Percentiles rank a stretch among this genome's conserved stretches.
Evolutionary conservation across 2,888 invertebrate species (phyloP).

Genomic region (Bellardia bayeri): DNA sequence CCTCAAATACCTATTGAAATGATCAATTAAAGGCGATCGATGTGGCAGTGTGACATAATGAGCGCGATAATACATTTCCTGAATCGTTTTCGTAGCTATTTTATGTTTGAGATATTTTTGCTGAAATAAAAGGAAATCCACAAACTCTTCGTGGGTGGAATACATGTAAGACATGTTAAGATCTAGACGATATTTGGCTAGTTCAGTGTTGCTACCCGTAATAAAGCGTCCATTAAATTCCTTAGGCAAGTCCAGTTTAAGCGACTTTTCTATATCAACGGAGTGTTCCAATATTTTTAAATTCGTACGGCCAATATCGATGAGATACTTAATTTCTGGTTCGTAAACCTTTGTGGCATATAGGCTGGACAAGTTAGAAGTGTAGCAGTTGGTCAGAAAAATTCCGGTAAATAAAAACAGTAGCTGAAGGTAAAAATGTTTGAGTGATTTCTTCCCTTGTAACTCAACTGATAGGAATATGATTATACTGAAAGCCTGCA

Average conservation of each 20-base stretch:
- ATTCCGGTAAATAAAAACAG: slow-evolving; percentile 47
- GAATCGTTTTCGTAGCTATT: slow-evolving; percentile 72
- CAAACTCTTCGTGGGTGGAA: slow-evolving; percentile 73
- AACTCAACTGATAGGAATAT: slow-evolving; percentile 22
- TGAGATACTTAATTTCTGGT: not conserved
- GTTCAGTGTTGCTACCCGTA: slow-evolving; percentile 61
- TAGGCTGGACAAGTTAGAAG: slow-evolving; percentile 33
- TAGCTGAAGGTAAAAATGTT: slow-evolving; percentile 17
- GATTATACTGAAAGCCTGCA: slow-evolving; percentile 23
- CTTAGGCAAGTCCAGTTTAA: not conserved
- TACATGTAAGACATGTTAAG: slow-evolving; percentile 75
- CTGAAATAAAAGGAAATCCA: slow-evolving; percentile 76
- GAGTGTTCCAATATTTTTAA: slow-evolving; percentile 21
- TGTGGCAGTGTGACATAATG: slow-evolving; percentile 75
- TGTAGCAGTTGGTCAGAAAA: slow-evolving; percentile 50
- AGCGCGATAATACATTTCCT: slow-evolving; percentile 75
- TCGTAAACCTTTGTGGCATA: slow-evolving; percentile 41
- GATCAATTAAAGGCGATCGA: slow-evolving; percentile 68
- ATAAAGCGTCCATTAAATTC: slow-evolving; percentile 74
- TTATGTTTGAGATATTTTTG: slow-evolving; percentile 76
- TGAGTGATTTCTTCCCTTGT: not conserved
- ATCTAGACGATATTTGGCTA: slow-evolving; percentile 66
- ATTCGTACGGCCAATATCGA: slow-evolving; percentile 37
- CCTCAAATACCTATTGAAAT: slow-evolving; percentile 70
- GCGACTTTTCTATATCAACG: not conserved